These are phyloP conservation scores for Troides aeacus DNA, from an alignment of 2,888 invertebrate genomes.

Conservation along the genomic window DNA sequence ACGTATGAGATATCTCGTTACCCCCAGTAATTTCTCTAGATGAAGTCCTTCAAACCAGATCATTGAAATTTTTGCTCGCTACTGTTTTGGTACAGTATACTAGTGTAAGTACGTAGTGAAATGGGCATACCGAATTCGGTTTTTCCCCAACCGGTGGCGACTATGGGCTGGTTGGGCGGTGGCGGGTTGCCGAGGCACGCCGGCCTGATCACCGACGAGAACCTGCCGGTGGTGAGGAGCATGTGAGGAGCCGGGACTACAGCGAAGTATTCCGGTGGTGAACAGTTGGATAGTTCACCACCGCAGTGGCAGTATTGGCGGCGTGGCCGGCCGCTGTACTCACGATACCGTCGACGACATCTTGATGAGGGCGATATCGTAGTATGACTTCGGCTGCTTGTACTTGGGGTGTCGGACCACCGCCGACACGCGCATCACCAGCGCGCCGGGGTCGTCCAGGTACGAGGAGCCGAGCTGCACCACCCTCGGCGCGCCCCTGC, in stretches of 20 bases:
- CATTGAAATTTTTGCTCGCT: no score
- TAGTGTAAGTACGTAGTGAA: neutral
- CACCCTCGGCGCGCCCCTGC: conserved; percentile 61
- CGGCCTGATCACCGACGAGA: conserved; percentile 60
- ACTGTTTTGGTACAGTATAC: no score
- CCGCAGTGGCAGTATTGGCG: no score
- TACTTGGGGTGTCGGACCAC: conserved; percentile 66
- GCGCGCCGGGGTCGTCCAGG: conserved; percentile 56
- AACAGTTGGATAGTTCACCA: no score
- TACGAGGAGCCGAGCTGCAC: conserved; percentile 66
- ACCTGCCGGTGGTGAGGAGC: conserved; percentile 42
- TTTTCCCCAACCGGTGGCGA: conserved; percentile 71
- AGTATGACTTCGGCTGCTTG: conserved; percentile 56
- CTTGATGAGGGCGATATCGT: conserved; percentile 62
- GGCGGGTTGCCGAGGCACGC: conserved; percentile 67
- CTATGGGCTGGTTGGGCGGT: conserved; percentile 45
- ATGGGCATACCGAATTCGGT: conserved; percentile 58
- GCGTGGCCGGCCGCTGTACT: conserved; percentile 35
- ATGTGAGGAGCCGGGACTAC: no score
- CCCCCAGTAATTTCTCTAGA: no score
- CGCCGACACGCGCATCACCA: conserved; percentile 48
- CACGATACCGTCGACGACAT: conserved; percentile 51
- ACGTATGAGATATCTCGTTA: no score
- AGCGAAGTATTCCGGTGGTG: no score
- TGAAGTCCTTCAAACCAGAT: no score